Evolutionary conservation across 2,797 vertebrate genomes (phyloP), one percentile per base, ranked within the genome.

Genomic region (Schizothorax lantsangensis): DNA sequence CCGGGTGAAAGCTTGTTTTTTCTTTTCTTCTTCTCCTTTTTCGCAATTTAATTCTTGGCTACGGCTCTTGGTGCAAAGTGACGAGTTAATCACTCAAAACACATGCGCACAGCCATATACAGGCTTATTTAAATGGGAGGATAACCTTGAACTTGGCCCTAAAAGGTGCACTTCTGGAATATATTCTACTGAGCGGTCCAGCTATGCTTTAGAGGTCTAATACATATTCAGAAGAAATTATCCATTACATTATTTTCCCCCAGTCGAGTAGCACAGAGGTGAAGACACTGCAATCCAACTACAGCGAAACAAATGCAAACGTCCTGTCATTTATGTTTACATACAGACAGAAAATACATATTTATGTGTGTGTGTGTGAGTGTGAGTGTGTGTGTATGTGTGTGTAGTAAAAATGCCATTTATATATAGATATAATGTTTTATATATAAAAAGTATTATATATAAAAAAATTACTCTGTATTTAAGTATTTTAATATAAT

Each of bases 21-120:
- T 43, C 8, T 5, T 26, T 30, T 4, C 38, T 71, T 77, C 36
- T 79, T 77, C 66, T 87, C 62, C 87, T 86, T 62, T 77, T 84
- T 73, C 77, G 43, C 79, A 68, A 80, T 83, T 88, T 89, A 86
- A 83, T 90, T 90, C 83, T 85, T 78, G 82, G 81, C 88, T 88
- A 64, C 59, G 79, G 84, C 85, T 83, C 88, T 79, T 82, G 75
- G 89, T 88, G 85, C 84, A 86, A 87, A 88, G 87, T 89, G 82
- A 84, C 77, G 88, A 91, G 90, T 91, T 92, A 93, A 92, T 94
- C 93, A 90, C 84, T 90, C 79, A 84, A 89, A 92, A 91, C 90
- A 89, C 90, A 91, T 79, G 83, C 64, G 73, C 86, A 79, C 81
- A 36, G 88, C 83, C 45, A 77, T 74, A 79, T 86, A 86, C 82